Percentiles rank a stretch among this genome's conserved stretches.
Conservation (phyloP, 2,797 vertebrate genomes). For the Chromis chromis region DNA sequence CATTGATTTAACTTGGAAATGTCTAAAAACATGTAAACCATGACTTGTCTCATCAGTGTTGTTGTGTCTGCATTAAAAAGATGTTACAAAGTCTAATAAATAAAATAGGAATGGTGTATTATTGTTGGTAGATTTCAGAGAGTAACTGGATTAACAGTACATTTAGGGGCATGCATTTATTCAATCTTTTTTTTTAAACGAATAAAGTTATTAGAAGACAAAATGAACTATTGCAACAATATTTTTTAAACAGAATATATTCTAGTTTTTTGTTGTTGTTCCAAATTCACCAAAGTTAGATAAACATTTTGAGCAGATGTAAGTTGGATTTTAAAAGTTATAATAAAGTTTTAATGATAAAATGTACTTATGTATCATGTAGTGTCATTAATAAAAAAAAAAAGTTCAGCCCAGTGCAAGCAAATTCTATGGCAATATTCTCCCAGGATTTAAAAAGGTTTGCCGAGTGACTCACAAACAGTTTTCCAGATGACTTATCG, state of each 20-base stretch:
- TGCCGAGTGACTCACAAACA: constrained; percentile 38
- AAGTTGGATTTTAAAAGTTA: neutral
- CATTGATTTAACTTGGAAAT: neutral
- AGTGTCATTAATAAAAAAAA: neutral
- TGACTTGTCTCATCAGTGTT: neutral
- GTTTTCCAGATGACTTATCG: constrained; percentile 41
- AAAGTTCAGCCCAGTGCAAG: neutral
- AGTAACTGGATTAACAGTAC: neutral
- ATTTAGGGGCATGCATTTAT: neutral
- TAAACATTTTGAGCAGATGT: too few species aligned
- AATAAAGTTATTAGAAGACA: neutral
- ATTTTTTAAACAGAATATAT: neutral
- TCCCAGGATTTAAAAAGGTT: constrained; percentile 6
- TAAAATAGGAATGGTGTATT: too few species aligned
- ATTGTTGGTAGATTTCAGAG: neutral
- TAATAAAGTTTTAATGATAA: neutral
- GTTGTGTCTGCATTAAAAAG: neutral
- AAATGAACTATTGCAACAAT: neutral
- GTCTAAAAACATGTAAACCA: constrained; percentile 17
- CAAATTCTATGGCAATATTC: neutral
- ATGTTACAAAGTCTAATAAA: neutral
- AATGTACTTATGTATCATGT: neutral
- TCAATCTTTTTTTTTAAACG: neutral
- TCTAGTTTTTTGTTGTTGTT: neutral
- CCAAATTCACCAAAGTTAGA: neutral